These are phyloP conservation scores for Sarcophaga variegata DNA, from an alignment of 2,888 invertebrate species.

Conservation along the genomic window DNA sequence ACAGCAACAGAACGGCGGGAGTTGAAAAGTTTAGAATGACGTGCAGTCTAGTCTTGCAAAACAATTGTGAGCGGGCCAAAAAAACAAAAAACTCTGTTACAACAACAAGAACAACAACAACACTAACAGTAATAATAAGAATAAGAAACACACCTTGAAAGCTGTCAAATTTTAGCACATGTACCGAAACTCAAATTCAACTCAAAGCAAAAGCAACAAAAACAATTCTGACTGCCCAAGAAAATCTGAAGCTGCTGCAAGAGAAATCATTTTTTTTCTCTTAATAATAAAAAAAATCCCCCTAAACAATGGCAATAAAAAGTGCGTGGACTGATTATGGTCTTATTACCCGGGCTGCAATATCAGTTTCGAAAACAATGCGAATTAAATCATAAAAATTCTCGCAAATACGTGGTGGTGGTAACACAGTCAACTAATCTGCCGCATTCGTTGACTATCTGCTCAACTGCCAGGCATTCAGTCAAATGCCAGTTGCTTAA, in stretches of 20 bases:
- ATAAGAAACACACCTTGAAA: conserved; percentile 71
- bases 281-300: not conserved
- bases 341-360: conserved; percentile 34
- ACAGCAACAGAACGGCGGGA: conserved; percentile 31
- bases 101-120: conserved; percentile 23
- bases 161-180: conserved; percentile 71
- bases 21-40: conserved; percentile 69
- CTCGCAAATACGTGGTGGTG: conserved; percentile 15
- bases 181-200: conserved; percentile 46
- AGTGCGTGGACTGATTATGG: conserved; percentile 68
- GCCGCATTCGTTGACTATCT: not conserved
- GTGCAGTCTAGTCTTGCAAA: conserved; percentile 73
- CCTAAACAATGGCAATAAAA: conserved; percentile 28
- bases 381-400: conserved; percentile 26
- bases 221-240: too few species aligned
- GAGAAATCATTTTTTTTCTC: conserved; percentile 45
- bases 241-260: too few species aligned
- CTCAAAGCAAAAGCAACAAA: conserved; percentile 4
- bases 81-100: conserved; percentile 44
- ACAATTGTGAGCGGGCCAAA: conserved; percentile 72
- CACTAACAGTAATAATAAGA: not conserved
- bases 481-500: not conserved
- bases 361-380: conserved; percentile 20
- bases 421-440: not conserved
- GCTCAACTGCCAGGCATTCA: not conserved